phyloP scores from a whole-genome alignment of 2,113 vertebrate genomes.

The Heterocephalus glaber region DNA sequence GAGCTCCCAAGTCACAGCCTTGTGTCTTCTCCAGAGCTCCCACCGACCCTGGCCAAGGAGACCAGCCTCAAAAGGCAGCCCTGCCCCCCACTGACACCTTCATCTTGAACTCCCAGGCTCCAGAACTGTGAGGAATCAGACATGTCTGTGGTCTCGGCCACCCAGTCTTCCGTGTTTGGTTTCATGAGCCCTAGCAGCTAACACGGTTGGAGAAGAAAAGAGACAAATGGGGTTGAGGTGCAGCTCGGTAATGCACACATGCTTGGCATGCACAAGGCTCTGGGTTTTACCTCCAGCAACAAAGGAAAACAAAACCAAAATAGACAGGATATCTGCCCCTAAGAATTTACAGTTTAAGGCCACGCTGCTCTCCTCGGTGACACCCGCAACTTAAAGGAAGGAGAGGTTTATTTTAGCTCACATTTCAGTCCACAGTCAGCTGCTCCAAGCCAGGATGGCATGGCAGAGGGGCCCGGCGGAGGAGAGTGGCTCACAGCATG shows the following conservation, averaged over 20 bases:
- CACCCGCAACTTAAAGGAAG: background rate
- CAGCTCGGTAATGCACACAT: background rate
- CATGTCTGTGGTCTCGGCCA: too few relatives aligned
- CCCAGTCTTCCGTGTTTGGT: background rate
- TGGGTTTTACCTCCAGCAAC: background rate
- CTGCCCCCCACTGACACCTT: background rate
- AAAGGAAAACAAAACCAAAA: background rate
- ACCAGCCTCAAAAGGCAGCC: background rate
- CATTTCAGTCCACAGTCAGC: background rate
- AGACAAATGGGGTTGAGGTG: background rate
- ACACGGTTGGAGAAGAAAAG: background rate
- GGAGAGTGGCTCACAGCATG: background rate
- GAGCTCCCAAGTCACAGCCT: background rate
- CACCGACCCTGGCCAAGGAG: background rate
- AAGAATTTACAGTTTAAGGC: fast-evolving
- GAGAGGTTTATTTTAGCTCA: background rate
- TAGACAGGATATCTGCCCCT: background rate
- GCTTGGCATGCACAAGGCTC: background rate
- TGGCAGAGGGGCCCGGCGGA: background rate
- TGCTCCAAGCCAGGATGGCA: background rate
- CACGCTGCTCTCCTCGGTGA: background rate
- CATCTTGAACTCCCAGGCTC: background rate
- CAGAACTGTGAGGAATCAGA: background rate
- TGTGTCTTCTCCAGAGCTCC: background rate
- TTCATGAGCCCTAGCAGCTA: background rate